These are phyloP conservation scores for Eupeodes corollae DNA, from an alignment of 1,140 invertebrate species.

Conservation along the genomic window DNA sequence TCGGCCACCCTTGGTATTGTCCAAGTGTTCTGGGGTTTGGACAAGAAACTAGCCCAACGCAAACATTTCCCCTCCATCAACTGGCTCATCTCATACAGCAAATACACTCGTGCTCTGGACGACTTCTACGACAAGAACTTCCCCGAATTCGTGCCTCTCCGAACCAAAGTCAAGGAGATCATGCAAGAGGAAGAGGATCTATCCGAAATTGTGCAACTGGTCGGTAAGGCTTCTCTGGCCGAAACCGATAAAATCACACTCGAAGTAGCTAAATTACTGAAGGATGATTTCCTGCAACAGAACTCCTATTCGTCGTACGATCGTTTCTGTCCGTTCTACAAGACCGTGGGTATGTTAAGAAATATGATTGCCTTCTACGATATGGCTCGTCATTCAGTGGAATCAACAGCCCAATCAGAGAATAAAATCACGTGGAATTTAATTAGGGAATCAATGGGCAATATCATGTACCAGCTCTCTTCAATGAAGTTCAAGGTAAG, in stretches of 20 bases:
- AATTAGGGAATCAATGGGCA: conserved; percentile 92
- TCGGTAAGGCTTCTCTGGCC: conserved; percentile 98
- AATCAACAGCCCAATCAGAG: conserved; percentile 95
- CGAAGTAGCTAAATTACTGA: conserved; percentile 95
- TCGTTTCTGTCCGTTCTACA: conserved; percentile 99
- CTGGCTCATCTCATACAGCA: conserved; percentile 99
- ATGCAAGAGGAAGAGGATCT: conserved; percentile 99
- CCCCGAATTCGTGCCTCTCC: conserved; percentile 86
- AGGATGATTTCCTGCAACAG: conserved; percentile 99
- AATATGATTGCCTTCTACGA: conserved; percentile 99
- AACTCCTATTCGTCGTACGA: conserved; percentile 95
- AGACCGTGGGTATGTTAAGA: conserved; percentile 95
- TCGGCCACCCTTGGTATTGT: conserved; percentile 98
- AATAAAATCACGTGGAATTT: conserved; percentile 98
- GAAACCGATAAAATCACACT: conserved; percentile 99
- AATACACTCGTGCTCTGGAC: conserved; percentile 95
- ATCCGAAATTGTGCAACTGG: conserved; percentile 98
- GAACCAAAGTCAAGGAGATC: conserved; percentile 91
- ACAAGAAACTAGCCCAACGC: conserved; percentile 97
- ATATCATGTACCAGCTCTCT: conserved; percentile 91
- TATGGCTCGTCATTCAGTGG: conserved; percentile 91
- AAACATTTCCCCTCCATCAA: conserved; percentile 99
- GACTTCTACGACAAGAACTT: conserved; percentile 99
- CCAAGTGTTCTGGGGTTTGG: conserved; percentile 99
- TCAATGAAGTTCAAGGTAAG: conserved; percentile 99